Percentiles rank a stretch among this genome's conserved stretches.
Conservation (phyloP, 2,113 vertebrate species). For the Ahaetulla prasina region DNA sequence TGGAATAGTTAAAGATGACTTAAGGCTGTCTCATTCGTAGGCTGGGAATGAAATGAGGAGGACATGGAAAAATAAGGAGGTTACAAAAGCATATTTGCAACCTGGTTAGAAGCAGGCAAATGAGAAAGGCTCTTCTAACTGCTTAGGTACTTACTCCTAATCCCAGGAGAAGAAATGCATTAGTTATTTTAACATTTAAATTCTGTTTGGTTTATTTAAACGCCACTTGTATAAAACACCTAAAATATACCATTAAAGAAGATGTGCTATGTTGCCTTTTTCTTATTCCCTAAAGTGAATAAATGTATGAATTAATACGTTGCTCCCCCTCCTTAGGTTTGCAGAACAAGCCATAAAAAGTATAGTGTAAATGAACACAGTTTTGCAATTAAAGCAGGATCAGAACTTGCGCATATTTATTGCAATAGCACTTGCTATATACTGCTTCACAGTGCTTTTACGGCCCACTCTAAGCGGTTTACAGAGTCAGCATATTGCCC, state of each 20-base stretch:
- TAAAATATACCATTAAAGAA: not conserved
- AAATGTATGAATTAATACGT: not conserved
- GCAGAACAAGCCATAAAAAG: not conserved
- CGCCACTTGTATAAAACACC: too few species aligned
- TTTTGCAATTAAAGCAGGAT: not conserved
- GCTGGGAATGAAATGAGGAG: not conserved
- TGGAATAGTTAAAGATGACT: not conserved
- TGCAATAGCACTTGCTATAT: too few species aligned
- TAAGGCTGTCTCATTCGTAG: not conserved
- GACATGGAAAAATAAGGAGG: not conserved
- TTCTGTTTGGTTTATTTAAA: not conserved
- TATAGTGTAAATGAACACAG: not conserved
- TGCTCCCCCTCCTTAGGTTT: not conserved
- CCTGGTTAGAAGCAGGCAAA: not conserved
- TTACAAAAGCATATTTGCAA: not conserved
- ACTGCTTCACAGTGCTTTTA: too few species aligned
- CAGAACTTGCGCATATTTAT: not conserved
- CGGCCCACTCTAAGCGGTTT: too few species aligned
- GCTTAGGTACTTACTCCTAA: not conserved
- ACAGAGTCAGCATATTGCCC: too few species aligned
- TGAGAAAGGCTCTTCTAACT: not conserved
- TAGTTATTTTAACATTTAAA: not conserved
- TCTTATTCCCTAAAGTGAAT: not conserved
- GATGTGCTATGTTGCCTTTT: not conserved
- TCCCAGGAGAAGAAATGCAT: not conserved